Conservation (phyloP, 2,888 invertebrate species). For the Andrena bucephala region DNA sequence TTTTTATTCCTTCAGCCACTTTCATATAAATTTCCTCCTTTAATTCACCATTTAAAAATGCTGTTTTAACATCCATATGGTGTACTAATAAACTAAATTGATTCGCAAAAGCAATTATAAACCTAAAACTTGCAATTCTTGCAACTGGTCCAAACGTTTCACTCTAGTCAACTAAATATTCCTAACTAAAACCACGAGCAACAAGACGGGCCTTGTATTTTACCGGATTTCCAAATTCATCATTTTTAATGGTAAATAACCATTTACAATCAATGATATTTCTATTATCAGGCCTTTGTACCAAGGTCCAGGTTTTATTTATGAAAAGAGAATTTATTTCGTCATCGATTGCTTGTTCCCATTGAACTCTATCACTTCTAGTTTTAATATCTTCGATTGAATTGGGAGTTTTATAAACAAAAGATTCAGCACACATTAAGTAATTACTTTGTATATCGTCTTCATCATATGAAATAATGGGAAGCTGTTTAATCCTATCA, state of each 20-base stretch:
- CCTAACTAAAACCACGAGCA: conserved; percentile 49
- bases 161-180: conserved; percentile 47
- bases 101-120: conserved; percentile 54
- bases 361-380: not conserved
- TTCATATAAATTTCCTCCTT: conserved; percentile 59
- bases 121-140: conserved; percentile 54
- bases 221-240: conserved; percentile 41
- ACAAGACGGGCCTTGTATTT: conserved; percentile 54
- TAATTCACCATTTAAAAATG: conserved; percentile 49
- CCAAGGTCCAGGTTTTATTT: conserved; percentile 2
- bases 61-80: conserved; percentile 50
- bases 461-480: not conserved
- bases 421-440: conserved; percentile 1
- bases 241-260: conserved; percentile 15
- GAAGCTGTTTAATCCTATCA: not conserved
- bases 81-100: conserved; percentile 48
- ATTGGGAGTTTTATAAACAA: not conserved
- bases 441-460: not conserved
- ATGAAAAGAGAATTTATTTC: conserved; percentile 17
- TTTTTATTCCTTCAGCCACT: conserved; percentile 45
- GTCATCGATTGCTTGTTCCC: conserved; percentile 1
- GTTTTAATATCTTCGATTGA: conserved; percentile 8
- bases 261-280: not conserved
- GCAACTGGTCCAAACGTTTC: conserved; percentile 23
- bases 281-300: not conserved